Percentiles rank a stretch among this genome's conserved stretches.
phyloP scores from a whole-genome alignment of 64 coral and sea anemone species.

The Anthopleura sola region DNA sequence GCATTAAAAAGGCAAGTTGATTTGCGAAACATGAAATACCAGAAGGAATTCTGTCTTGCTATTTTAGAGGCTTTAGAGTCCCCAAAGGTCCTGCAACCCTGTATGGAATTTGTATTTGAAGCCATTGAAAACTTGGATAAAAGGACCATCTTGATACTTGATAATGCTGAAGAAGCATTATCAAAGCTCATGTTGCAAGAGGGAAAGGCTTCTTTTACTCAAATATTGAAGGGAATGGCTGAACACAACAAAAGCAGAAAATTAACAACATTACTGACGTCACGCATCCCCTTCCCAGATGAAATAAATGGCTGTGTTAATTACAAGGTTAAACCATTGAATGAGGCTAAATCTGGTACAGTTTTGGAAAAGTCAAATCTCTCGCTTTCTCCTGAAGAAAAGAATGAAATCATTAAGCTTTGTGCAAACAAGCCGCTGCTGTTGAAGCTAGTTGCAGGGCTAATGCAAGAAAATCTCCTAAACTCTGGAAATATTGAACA shows the following conservation, averaged over 20 bases:
- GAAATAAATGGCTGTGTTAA: neutral
- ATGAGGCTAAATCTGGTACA: neutral
- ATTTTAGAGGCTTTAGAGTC: neutral
- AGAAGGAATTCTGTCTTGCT: neutral
- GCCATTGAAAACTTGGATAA: neutral
- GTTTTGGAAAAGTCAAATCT: neutral
- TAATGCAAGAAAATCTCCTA: neutral
- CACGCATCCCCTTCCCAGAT: neutral
- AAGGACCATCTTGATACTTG: neutral
- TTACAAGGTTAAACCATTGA: neutral
- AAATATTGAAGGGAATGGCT: neutral
- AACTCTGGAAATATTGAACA: neutral
- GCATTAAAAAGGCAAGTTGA: neutral
- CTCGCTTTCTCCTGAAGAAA: neutral
- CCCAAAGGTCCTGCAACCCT: neutral
- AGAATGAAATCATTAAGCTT: neutral
- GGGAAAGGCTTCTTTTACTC: neutral
- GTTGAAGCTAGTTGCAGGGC: neutral
- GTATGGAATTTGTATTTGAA: neutral
- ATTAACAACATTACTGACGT: neutral
- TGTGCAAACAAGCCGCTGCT: neutral
- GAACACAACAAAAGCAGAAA: neutral
- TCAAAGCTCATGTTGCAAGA: neutral
- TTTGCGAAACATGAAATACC: neutral
- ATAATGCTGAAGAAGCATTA: neutral